Percentiles rank a stretch among this genome's conserved stretches.
Conservation (phyloP, 1,140 invertebrate species). For the Gryon sp. region DNA sequence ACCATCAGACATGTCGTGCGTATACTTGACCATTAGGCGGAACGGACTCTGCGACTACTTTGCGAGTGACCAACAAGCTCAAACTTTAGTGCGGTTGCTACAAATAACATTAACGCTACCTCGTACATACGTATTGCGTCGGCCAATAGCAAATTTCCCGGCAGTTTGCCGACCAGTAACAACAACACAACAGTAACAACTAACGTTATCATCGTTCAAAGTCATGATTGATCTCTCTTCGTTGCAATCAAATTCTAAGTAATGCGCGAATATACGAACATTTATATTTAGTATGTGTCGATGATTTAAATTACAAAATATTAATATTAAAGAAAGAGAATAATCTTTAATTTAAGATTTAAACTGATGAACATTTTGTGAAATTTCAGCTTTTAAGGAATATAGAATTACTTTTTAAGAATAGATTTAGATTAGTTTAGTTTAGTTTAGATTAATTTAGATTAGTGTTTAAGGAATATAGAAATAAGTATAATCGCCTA, state of each 20-base stretch:
- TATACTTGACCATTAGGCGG: conserved; percentile 74
- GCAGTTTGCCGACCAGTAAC: conserved; percentile 65
- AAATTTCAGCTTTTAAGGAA: too few species aligned
- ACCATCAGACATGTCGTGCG: conserved; percentile 69
- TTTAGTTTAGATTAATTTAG: too few species aligned
- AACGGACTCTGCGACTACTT: conserved; percentile 63
- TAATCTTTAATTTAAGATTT: too few species aligned
- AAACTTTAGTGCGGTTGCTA: conserved; percentile 71
- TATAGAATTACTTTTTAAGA: too few species aligned
- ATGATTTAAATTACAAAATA: too few species aligned
- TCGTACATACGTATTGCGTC: conserved; percentile 37
- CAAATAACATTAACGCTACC: conserved; percentile 76
- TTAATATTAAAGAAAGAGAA: too few species aligned
- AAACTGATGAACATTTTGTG: too few species aligned
- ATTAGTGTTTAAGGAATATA: too few species aligned
- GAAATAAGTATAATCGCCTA: too few species aligned
- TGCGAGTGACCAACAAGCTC: conserved; percentile 64
- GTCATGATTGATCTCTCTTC: conserved; percentile 51
- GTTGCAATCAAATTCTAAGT: not conserved
- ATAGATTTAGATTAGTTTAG: too few species aligned
- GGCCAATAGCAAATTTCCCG: conserved; percentile 71
- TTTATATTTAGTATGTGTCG: too few species aligned
- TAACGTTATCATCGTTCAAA: conserved; percentile 47
- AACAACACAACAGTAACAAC: conserved; percentile 64
- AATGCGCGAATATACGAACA: not conserved